Evolutionary conservation across 2,888 invertebrate species (phyloP), one percentile per base, ranked within the genome.

Genomic region (Vanessa cardui): DNA sequence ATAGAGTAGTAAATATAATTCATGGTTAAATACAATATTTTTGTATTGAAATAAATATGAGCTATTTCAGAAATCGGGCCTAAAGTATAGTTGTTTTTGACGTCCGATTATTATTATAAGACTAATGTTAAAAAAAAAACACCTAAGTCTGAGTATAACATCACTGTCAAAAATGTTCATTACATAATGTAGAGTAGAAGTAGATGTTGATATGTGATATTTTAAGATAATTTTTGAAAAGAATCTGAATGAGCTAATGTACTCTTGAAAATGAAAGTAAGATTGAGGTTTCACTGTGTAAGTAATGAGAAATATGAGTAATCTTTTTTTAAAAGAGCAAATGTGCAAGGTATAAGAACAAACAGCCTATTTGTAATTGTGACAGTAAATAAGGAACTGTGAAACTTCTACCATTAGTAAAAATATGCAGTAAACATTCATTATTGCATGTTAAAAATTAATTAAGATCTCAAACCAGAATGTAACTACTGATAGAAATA

Each of bases 161-260:
- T 70, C 66, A 73, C 68, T 70, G 62, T 70, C 66, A 68, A 72
- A 26, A 73, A 68, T 77, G 76, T 77, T 78, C 73, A 71, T 65
- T 69, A 70, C 72, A 64, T 66, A 58, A 52, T 68, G 72, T 66
- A 65, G 64, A 54, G 72, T 76, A 84, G 82, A 74, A n/a, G 82
- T 89, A 89, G 90, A 81, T 87, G 88, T 89, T 89, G 82, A 86
- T 89, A 90, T 91, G 91, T 92, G 91, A 91, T 91, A 90, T 89
- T 86, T 89, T 88, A 89, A 87, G 83, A 85, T 87, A 85, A 78
- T 83, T 80, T 83, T 82, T 77, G 75, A 78, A 73, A 77, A 77
- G 76, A 76, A 74, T 69, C 78, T 77, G 45, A 62, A 39, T n/a
- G 33, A 56, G 33, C 20, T 5, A 33, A 39, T 56, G 20, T 33